phyloP scores from a whole-genome alignment of 2,113 vertebrate genomes.

The Geococcyx californianus region DNA sequence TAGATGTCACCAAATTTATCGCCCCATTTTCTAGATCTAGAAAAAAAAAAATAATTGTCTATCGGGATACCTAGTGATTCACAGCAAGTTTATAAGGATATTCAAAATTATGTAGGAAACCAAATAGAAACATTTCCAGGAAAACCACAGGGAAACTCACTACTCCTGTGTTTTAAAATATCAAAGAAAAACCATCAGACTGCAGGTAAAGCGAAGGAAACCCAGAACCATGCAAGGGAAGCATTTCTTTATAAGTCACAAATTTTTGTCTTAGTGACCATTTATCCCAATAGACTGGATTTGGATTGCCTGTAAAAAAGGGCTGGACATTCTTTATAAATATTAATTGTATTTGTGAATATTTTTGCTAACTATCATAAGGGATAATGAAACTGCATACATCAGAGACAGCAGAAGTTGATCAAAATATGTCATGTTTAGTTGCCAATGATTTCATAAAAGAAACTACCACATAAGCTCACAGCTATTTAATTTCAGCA shows the following conservation, averaged over 20 bases:
- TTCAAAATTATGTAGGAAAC: not conserved
- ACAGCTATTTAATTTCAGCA: not conserved
- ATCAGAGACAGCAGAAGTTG: not conserved
- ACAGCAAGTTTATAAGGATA: not conserved
- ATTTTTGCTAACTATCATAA: not conserved
- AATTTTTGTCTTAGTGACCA: too few relatives aligned
- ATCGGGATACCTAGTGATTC: not conserved
- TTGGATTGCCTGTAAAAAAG: not conserved
- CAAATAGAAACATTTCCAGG: not conserved
- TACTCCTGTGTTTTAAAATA: not conserved
- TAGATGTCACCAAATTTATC: not conserved
- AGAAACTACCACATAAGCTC: not conserved
- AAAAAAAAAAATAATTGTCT: not conserved
- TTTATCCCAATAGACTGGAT: too few relatives aligned
- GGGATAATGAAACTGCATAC: not conserved
- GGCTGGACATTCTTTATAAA: not conserved
- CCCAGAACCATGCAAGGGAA: not conserved
- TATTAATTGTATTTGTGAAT: not conserved
- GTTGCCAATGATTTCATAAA: not conserved
- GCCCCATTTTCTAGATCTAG: not conserved
- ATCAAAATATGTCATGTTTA: not conserved
- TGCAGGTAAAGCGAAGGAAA: not conserved
- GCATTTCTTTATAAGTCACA: not conserved
- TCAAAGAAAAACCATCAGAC: not conserved
- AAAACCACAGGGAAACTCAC: not conserved